These are phyloP conservation scores for Centropristis striata DNA, from an alignment of 2,113 vertebrate species.

Conservation along the genomic window DNA sequence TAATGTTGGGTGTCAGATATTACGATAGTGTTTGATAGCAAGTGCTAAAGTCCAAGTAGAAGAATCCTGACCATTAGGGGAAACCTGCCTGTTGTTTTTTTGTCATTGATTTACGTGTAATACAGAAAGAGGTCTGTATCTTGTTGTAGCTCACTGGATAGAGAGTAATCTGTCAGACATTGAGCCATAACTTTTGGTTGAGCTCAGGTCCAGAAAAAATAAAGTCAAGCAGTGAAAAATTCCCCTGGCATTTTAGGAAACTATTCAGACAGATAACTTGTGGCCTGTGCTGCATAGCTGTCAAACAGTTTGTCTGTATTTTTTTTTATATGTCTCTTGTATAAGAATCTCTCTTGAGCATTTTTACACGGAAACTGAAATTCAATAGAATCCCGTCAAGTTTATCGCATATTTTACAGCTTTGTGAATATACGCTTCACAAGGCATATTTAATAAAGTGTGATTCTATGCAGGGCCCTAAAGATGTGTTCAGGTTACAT, in stretches of 20 bases:
- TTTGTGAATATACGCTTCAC: neutral
- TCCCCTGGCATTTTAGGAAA: slow-evolving; percentile 52
- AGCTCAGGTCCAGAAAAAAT: slow-evolving; percentile 45
- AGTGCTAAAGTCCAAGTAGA: neutral
- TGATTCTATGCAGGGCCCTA: slow-evolving; percentile 1
- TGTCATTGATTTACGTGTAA: neutral
- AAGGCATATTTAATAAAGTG: slow-evolving; percentile 17
- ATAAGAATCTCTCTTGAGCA: slow-evolving; percentile 25
- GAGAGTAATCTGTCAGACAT: slow-evolving; percentile 32
- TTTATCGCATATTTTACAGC: neutral
- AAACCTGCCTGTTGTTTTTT: neutral
- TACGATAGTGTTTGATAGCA: neutral
- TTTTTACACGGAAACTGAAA: slow-evolving; percentile 35
- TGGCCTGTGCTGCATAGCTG: slow-evolving; percentile 34
- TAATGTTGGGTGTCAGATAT: neutral
- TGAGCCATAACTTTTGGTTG: slow-evolving; percentile 24
- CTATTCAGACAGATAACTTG: slow-evolving; percentile 41
- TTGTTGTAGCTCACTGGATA: slow-evolving; percentile 5
- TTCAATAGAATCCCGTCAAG: slow-evolving; percentile 20
- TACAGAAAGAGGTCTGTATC: neutral
- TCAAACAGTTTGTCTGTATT: slow-evolving; percentile 37
- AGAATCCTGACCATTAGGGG: neutral
- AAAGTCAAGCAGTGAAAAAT: slow-evolving; percentile 30
- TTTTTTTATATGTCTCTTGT: slow-evolving; percentile 32
- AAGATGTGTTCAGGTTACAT: slow-evolving; percentile 52